Base-by-base conservation (phyloP, 2,888 invertebrate genomes). In the Exephanes ischioxanthus region DNA sequence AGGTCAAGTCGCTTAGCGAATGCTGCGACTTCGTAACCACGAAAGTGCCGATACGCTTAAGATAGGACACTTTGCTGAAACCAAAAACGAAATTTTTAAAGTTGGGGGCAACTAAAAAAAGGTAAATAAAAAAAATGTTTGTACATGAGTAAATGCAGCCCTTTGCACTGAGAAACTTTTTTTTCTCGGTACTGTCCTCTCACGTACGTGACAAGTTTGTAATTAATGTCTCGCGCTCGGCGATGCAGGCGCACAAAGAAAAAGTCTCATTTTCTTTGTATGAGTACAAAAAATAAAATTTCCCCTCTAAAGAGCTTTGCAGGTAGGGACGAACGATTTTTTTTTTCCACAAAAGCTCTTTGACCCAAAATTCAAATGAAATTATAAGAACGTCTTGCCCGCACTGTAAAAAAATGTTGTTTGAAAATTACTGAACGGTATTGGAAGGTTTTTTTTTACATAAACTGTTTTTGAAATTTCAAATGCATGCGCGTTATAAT, bases 1-100 rank as follows among this genome's bases (percentile, higher is more conserved):
- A 61, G 55, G 48, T 72, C 55, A 67, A 48, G 33, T 48, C 45
- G 48, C 63, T 33, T 19, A 71, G 51, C 53, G 41, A 61, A 71
- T 77, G 37, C 14, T 3, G 30, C 70, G 5, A 19, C 51, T 4
- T 41, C 19, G 45, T 16, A 26, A 30, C 45, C 41, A 45, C 45
- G 33, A 76, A 41, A 70, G 1, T 61, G 11, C 19, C 26, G 19
- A 48, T n/a, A 63, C 63, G 14, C 33, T 75, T 33, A 2, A 45
- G 45, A 22, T 30, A 30, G n/a, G 6, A 14, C 7, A 9, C 3
- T 75, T 75, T 19, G 9, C 48, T 33, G n/a, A 11, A 19, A 33
- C 45, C n/a, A 26, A 37, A 37, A 58, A 53, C 0, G n/a, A 7
- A 0, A 53, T 3, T 14, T 16, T 14, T 45, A 16, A 1, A 45